These are phyloP conservation scores for Rhabdophis nuchalis DNA, from an alignment of 2,797 vertebrate species.

Conservation along the genomic window DNA sequence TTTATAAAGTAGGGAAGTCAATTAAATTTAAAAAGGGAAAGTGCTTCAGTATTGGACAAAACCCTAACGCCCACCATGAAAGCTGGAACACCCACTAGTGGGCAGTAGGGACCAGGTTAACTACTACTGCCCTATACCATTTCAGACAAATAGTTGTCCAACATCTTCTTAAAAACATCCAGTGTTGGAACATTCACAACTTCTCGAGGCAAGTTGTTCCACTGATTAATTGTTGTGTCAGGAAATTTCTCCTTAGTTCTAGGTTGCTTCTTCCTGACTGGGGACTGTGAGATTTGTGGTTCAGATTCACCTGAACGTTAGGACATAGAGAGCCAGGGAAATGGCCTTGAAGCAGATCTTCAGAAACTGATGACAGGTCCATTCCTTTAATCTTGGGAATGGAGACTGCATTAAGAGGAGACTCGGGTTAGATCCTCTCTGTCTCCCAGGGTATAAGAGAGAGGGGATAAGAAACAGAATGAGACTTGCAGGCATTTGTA, in stretches of 20 bases:
- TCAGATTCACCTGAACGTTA: neutral
- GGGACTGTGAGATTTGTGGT: neutral
- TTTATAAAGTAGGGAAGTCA: no score
- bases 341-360: neutral
- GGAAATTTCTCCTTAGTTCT: neutral
- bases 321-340: neutral
- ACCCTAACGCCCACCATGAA: no score
- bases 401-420: neutral
- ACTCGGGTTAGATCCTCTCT: neutral
- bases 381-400: neutral
- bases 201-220: neutral
- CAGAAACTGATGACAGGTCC: neutral
- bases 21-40: no score
- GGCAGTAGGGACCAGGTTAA: no score
- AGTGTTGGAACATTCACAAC: neutral
- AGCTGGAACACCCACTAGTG: no score
- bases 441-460: neutral
- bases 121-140: neutral
- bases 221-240: neutral
- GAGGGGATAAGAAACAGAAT: neutral
- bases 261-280: neutral
- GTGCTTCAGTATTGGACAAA: no score
- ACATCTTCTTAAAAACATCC: neutral
- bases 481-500: neutral
- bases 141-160: neutral